Evolutionary conservation across 2,797 vertebrate species (phyloP).

Genomic region (Orientallactaga sibirica): DNA sequence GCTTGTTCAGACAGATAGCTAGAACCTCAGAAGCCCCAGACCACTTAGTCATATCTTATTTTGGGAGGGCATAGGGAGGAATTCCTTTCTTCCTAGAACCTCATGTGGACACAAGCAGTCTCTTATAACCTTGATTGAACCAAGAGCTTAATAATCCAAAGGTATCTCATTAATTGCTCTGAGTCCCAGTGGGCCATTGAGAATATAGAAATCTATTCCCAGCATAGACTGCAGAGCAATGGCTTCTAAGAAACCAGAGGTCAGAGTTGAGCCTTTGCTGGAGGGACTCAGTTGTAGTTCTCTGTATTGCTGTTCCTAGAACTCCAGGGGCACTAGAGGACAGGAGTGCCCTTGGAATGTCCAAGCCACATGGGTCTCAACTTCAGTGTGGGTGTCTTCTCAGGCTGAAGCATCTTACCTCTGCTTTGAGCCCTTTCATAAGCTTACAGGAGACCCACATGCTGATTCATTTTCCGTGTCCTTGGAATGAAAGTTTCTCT

Average conservation of each 20-base stretch:
- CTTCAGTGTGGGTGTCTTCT: conserved; percentile 43
- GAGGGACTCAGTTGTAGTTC: conserved; percentile 33
- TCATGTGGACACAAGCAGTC: conserved; percentile 8
- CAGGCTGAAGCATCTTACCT: conserved; percentile 74
- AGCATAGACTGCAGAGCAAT: not conserved
- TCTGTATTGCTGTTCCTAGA: conserved; percentile 59
- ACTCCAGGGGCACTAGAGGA: conserved; percentile 29
- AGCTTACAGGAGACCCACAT: not conserved
- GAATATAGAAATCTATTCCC: conserved; percentile 42
- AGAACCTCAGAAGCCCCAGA: not conserved
- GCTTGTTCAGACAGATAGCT: conserved; percentile 1
- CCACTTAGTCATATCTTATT: not conserved
- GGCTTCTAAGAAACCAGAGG: conserved; percentile 63
- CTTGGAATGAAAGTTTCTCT: conserved; percentile 58
- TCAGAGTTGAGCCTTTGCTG: conserved; percentile 69
- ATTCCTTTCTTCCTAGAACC: too few relatives aligned
- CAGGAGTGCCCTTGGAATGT: conserved; percentile 61
- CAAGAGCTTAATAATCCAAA: conserved; percentile 59
- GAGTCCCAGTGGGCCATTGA: conserved; percentile 40
- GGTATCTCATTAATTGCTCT: conserved; percentile 49
- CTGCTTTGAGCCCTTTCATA: conserved; percentile 61
- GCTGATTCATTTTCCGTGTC: not conserved
- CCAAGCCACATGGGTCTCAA: not conserved
- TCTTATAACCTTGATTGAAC: not conserved
- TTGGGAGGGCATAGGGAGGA: not conserved